Conservation (phyloP, 2,113 vertebrate genomes). For the Serinus canaria region DNA sequence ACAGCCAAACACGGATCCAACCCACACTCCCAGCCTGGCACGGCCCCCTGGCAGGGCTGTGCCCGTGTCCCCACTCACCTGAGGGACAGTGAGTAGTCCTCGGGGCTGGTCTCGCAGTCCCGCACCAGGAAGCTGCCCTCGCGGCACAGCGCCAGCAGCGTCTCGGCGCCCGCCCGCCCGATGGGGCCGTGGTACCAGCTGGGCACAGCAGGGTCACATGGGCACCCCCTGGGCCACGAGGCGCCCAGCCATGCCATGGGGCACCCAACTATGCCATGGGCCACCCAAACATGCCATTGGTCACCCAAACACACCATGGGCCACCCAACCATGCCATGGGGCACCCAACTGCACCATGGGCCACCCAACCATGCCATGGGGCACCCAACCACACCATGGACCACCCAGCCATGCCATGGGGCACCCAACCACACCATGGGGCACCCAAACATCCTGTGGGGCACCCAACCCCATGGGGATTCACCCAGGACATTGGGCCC, state of each 20-base stretch:
- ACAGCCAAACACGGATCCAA: rapidly evolving
- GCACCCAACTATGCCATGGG: not conserved
- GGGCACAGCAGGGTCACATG: not conserved
- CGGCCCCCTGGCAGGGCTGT: rapidly evolving
- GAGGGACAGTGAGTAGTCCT: slow-evolving; percentile 89
- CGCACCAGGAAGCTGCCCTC: slow-evolving; percentile 94
- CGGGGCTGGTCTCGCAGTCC: slow-evolving; percentile 86
- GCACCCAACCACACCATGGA: rapidly evolving
- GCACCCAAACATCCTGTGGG: not conserved
- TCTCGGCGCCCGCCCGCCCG: slow-evolving; percentile 84
- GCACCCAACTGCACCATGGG: rapidly evolving
- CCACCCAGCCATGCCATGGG: rapidly evolving
- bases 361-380: not conserved
- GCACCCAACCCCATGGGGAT: not conserved
- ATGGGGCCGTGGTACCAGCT: slow-evolving; percentile 93
- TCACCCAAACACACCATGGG: rapidly evolving
- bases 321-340: rapidly evolving
- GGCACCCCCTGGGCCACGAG: not conserved
- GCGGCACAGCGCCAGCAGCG: slow-evolving; percentile 86
- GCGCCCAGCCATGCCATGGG: not conserved
- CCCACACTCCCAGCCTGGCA: rapidly evolving
- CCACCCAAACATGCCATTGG: not conserved
- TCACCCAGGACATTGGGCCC: rapidly evolving
- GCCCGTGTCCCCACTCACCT: slow-evolving; percentile 21
- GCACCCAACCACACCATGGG: rapidly evolving